phyloP scores from a whole-genome alignment of 2,797 vertebrate genomes.

The Gymnothorax reevesii region DNA sequence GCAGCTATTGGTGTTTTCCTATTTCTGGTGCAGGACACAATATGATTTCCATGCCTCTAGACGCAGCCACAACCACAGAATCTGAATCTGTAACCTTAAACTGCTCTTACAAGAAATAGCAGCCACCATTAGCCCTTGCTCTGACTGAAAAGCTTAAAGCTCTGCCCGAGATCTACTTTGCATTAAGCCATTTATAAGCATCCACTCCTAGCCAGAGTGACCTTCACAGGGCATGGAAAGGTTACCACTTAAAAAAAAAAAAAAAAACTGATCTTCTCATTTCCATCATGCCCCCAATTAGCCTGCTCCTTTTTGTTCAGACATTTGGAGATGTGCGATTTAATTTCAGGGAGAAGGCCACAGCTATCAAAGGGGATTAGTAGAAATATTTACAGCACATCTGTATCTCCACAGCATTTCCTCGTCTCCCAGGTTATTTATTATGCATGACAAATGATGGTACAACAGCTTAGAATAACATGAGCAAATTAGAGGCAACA shows the following conservation, averaged over 20 bases:
- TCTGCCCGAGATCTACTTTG: background rate
- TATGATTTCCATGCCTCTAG: no score
- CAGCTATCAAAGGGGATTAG: background rate
- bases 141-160: background rate
- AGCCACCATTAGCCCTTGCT: no score
- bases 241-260: background rate
- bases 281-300: conserved; percentile 22
- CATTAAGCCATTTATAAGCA: background rate
- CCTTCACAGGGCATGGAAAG: background rate
- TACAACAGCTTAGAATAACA: background rate
- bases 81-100: no score
- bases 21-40: no score
- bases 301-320: background rate
- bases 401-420: background rate
- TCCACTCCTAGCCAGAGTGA: background rate
- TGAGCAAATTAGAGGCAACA: background rate
- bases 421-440: background rate
- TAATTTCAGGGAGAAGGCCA: background rate
- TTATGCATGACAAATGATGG: background rate
- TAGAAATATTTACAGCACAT: background rate
- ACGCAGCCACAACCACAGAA: no score
- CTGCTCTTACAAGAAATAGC: no score
- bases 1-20: no score
- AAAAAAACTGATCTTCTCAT: background rate
- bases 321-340: background rate